Base-by-base conservation (phyloP, 2,113 vertebrate genomes). In the Centropus bengalensis region DNA sequence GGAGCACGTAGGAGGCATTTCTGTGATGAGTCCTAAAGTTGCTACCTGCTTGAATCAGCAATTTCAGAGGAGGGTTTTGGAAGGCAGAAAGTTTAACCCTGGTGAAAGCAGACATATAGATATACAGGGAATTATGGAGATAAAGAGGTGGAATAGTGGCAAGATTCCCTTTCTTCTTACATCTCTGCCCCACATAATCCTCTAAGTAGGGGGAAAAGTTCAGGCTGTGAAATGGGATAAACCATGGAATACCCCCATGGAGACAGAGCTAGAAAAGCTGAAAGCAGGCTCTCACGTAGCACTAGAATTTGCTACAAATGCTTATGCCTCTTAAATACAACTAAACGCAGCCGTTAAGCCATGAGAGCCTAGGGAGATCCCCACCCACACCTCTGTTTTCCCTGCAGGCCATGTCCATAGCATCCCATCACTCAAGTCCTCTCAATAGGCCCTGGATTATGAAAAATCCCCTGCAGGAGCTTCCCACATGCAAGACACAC, bases 21-120 rank as follows among this genome's bases (percentile, higher is more conserved):
- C 96, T 40, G 3, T 71, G 70, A 95, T 88, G 94, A 94, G 90
- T 70, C 93, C 86, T 93, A 62, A 94, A 96, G 94, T 63, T 81
- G 91, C 92, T 18, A 82, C 86, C 83, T 84, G 93, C 91, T 94
- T 85, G 95, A 97, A 96, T 96, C 96, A 97, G 97, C 97, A 55
- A 54, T 90, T 96, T 94, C 86, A 80, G 82, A 86, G 88, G 38
- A 59, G 59, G 36, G 33, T 55, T 90, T 80, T 86, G 88, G 95
- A 93, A 91, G 75, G 86, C 91, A 82, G 66, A 87, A 89, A 77
- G 90, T 62, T 52, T 60, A 36, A 33, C 66, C 93, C 60, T 42
- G 19, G 73, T 82, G 42, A 93, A 49, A 76, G 63, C 40, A 77
- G 51, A 77, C 55, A 73, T 70, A 55, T 3, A 86, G 69, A 95